phyloP scores from a whole-genome alignment of 2,797 vertebrate genomes.

The Chelon auratus region DNA sequence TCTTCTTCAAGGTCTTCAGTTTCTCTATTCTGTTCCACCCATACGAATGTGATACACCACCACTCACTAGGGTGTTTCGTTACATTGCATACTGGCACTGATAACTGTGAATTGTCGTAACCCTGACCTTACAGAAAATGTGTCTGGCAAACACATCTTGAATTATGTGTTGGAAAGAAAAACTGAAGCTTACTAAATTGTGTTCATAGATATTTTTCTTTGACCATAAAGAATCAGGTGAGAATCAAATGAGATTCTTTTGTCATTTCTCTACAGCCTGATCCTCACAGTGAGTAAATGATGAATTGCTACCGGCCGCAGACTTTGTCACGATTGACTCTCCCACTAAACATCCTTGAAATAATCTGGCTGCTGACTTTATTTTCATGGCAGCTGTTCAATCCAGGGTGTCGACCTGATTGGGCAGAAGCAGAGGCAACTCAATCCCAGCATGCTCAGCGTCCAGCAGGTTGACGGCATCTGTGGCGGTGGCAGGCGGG shows the following conservation, averaged over 20 bases:
- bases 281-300: not conserved
- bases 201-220: constrained; percentile 8
- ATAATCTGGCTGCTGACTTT: no score
- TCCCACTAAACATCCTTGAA: not conserved
- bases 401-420: constrained; percentile 84
- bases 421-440: constrained; percentile 77
- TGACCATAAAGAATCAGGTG: not conserved
- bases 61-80: constrained; percentile 2
- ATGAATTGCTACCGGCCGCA: not conserved
- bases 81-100: constrained; percentile 14
- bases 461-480: constrained; percentile 84
- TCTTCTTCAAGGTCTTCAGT: constrained; percentile 19
- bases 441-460: constrained; percentile 72
- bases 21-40: not conserved
- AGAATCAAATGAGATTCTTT: not conserved
- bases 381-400: constrained; percentile 64
- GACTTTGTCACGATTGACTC: not conserved
- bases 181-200: not conserved
- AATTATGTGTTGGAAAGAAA: constrained; percentile 1
- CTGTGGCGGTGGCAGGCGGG: constrained; percentile 67
- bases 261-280: not conserved
- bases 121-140: not conserved
- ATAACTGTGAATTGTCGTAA: constrained; percentile 6
- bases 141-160: not conserved
- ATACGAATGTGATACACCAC: constrained; percentile 21